Evolutionary conservation across 2,113 vertebrate species (phyloP), one percentile per base, ranked within the genome.

Genomic region (Turdus rufiventris): DNA sequence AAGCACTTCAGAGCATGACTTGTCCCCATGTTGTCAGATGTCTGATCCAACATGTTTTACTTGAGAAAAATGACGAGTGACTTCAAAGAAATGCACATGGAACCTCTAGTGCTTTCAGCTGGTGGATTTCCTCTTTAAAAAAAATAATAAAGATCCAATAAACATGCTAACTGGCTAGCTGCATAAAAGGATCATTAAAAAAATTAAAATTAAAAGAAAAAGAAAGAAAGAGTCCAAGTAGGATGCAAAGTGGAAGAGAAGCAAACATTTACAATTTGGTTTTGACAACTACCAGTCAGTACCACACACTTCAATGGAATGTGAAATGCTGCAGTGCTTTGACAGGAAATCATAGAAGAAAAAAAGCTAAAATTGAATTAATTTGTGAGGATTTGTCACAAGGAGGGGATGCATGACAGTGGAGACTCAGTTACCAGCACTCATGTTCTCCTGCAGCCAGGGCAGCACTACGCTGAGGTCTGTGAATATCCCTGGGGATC

Each of bases 401-500:
- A 47, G 50, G 2, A 5, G 67, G 33, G 23, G 40, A 58, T 5
- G 5, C 12, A 3, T 62, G 34, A 9, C 53, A 81, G 51, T 38
- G 26, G 14, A 62, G 65, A 40, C 13, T 71, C 19, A 66, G 88
- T 97, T 97, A 97, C 96, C 98, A 74, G 77, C 81, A 63, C 65
- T 87, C 67, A 98, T 85, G 60, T 97, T 97, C 53, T 79, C 72
- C 36, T 98, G 97, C 74, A 98, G 97, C 99, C 99, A 99, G 48
- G 98, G 95, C 77, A 99, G 98, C 94, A 99, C 95, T 48, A 86
- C 67, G 13, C 93, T 97, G 76, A 99, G 96, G 45, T 98, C 98
- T 50, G 98, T 98, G 96, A 99, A 99, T 86, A 99, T 94, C 65
- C 98, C 98, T 0, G 98, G 99, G 43, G 98, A 98, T 47, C 98